Conservation (phyloP, 2,888 invertebrate species). For the Aphidoletes aphidimyza region DNA sequence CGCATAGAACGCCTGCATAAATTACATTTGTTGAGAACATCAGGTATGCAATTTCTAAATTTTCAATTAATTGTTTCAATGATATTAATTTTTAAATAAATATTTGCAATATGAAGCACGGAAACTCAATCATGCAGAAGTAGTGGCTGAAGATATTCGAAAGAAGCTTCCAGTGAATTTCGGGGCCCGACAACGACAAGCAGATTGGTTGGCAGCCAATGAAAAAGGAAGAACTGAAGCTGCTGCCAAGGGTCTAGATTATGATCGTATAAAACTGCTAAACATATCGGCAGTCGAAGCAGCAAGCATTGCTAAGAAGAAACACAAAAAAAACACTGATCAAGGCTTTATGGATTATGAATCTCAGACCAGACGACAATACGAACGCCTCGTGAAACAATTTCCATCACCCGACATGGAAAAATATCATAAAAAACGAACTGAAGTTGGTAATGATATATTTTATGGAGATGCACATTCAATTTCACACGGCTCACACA, state of each 20-base stretch:
- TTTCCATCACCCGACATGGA: slow-evolving; percentile 87
- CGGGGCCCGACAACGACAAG: slow-evolving; percentile 89
- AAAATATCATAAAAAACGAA: slow-evolving; percentile 84
- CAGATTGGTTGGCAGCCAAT: slow-evolving; percentile 93
- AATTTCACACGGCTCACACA: slow-evolving; percentile 88
- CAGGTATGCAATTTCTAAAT: too few species aligned
- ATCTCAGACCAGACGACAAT: slow-evolving; percentile 88
- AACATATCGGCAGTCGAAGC: slow-evolving; percentile 92
- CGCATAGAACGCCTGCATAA: slow-evolving; percentile 79
- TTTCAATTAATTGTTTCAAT: too few species aligned
- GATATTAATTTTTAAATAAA: too few species aligned
- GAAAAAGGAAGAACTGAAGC: slow-evolving; percentile 84
- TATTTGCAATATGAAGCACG: slow-evolving; percentile 85
- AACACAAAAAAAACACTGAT: slow-evolving; percentile 94
- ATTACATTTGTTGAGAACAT: slow-evolving; percentile 77
- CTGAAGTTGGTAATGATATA: slow-evolving; percentile 89
- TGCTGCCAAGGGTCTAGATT: slow-evolving; percentile 82
- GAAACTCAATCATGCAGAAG: slow-evolving; percentile 92
- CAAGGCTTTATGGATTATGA: slow-evolving; percentile 94
- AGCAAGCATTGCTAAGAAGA: slow-evolving; percentile 83
- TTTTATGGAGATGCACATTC: slow-evolving; percentile 95
- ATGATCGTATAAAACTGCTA: slow-evolving; percentile 87
- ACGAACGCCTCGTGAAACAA: slow-evolving; percentile 84
- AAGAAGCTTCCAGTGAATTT: slow-evolving; percentile 93
- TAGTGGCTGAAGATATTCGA: slow-evolving; percentile 94